Percentiles rank a stretch among this genome's conserved stretches.
phyloP scores from a whole-genome alignment of 2,888 invertebrate genomes.

The Cerastis rubricosa region DNA sequence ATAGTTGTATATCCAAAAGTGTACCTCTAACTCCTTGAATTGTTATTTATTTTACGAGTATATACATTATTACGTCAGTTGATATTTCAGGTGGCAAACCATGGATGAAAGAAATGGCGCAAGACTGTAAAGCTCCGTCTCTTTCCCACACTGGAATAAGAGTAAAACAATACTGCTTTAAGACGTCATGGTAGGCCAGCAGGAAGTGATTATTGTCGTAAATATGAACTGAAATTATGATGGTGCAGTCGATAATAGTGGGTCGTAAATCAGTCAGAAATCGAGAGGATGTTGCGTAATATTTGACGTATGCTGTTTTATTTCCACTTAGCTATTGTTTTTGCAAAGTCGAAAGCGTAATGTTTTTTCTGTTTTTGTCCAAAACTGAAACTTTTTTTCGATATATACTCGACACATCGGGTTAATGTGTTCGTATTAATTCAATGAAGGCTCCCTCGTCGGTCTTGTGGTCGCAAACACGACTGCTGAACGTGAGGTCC shows the following conservation, averaged over 20 bases:
- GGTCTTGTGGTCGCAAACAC: no score
- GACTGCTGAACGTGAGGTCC: no score
- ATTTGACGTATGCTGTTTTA: slow-evolving; percentile 36
- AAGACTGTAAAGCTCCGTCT: no score
- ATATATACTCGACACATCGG: not conserved
- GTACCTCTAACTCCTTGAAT: slow-evolving; percentile 35
- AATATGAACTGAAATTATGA: slow-evolving; percentile 20
- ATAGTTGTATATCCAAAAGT: slow-evolving; percentile 30
- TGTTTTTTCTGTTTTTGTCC: not conserved
- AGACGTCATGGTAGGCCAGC: no score
- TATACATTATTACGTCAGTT: not conserved
- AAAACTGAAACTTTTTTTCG: not conserved
- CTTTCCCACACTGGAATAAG: no score
- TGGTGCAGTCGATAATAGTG: not conserved
- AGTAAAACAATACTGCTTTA: no score
- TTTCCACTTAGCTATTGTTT: slow-evolving; percentile 27
- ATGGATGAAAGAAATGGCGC: no score
- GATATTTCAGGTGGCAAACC: no score
- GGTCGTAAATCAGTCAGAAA: slow-evolving; percentile 33
- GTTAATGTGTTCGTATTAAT: no score
- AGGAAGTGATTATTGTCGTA: slow-evolving; percentile 20
- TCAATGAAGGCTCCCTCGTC: no score
- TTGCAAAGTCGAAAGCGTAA: not conserved
- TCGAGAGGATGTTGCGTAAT: slow-evolving; percentile 39
- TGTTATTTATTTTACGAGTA: not conserved